These are phyloP conservation scores for Epinephelus lanceolatus DNA, from an alignment of 2,113 vertebrate species.

Conservation along the genomic window DNA sequence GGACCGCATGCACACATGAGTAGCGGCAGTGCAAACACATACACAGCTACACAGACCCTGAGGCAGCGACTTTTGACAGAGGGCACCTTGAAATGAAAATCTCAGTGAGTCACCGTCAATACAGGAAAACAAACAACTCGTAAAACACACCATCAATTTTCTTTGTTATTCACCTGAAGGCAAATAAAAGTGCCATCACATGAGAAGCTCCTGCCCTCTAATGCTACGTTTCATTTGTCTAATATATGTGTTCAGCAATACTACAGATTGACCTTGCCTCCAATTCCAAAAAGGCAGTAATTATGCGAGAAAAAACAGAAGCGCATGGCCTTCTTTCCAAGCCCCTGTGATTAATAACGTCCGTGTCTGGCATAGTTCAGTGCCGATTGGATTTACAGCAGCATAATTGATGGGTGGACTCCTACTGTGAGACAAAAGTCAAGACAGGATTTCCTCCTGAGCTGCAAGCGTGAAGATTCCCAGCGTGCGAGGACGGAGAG, in stretches of 20 bases:
- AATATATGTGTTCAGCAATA: conserved; percentile 62
- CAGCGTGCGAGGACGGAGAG: conserved; percentile 23
- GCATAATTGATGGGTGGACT: conserved; percentile 73
- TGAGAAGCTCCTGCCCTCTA: conserved; percentile 36
- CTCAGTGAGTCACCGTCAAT: conserved; percentile 57
- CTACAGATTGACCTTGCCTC: conserved; percentile 51
- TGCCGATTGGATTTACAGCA: conserved; percentile 71
- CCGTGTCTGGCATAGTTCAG: conserved; percentile 50
- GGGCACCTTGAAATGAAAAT: conserved; percentile 33
- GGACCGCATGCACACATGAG: conserved; percentile 5
- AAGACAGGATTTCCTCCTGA: conserved; percentile 71
- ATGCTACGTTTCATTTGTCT: conserved; percentile 36
- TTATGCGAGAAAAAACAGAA: conserved; percentile 55
- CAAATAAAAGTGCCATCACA: conserved; percentile 62
- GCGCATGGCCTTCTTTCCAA: conserved; percentile 32
- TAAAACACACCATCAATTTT: conserved; percentile 53
- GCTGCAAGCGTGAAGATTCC: conserved; percentile 51
- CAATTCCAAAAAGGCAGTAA: conserved; percentile 50
- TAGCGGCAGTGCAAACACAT: conserved; percentile 3
- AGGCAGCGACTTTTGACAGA: conserved; percentile 26
- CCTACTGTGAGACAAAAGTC: conserved; percentile 53
- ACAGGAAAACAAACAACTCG: conserved; percentile 57
- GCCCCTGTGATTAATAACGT: conserved; percentile 62
- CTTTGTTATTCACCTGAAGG: conserved; percentile 51
- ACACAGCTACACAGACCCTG: background rate